Evolutionary conservation across 2,888 invertebrate genomes (phyloP).

Genomic region (Platyscelio sp.): DNA sequence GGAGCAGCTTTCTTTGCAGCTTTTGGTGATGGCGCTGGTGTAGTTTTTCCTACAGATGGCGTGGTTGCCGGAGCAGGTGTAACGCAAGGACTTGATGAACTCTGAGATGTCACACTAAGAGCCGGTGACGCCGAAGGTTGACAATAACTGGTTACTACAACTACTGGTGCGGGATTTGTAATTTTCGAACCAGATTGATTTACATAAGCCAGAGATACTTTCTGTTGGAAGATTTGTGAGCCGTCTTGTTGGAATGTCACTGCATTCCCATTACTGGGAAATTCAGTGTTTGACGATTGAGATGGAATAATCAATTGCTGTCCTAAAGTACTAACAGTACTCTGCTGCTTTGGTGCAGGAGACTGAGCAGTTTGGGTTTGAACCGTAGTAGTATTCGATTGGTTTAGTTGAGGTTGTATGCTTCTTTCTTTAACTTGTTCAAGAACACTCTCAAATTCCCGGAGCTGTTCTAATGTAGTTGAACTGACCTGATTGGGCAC

Average conservation of each 20-base stretch:
- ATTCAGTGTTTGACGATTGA: slow-evolving; percentile 76
- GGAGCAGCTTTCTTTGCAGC: slow-evolving; percentile 85
- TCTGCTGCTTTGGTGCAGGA: slow-evolving; percentile 67
- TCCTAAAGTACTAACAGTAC: slow-evolving; percentile 76
- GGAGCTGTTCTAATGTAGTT: slow-evolving; percentile 91
- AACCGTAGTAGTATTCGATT: slow-evolving; percentile 74
- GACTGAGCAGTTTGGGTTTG: slow-evolving; percentile 80
- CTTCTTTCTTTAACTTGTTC: slow-evolving; percentile 93
- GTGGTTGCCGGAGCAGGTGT: slow-evolving; percentile 86
- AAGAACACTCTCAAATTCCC: slow-evolving; percentile 93
- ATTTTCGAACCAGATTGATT: slow-evolving; percentile 86
- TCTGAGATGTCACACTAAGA: slow-evolving; percentile 87
- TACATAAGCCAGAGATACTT: slow-evolving; percentile 87
- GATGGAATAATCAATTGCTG: slow-evolving; percentile 82
- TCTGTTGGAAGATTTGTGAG: slow-evolving; percentile 83
- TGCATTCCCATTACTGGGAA: slow-evolving; percentile 78
- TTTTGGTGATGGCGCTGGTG: slow-evolving; percentile 82
- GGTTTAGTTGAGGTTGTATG: slow-evolving; percentile 86
- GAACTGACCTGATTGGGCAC: slow-evolving; percentile 85
- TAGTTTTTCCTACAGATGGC: slow-evolving; percentile 86
- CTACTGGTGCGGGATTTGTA: slow-evolving; percentile 85
- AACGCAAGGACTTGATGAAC: slow-evolving; percentile 87
- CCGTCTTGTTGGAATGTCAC: slow-evolving; percentile 76
- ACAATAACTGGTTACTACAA: slow-evolving; percentile 87
- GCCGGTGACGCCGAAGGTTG: slow-evolving; percentile 87